Base-by-base conservation (phyloP, 2,797 vertebrate species). In the Acipenser oxyrinchus region DNA sequence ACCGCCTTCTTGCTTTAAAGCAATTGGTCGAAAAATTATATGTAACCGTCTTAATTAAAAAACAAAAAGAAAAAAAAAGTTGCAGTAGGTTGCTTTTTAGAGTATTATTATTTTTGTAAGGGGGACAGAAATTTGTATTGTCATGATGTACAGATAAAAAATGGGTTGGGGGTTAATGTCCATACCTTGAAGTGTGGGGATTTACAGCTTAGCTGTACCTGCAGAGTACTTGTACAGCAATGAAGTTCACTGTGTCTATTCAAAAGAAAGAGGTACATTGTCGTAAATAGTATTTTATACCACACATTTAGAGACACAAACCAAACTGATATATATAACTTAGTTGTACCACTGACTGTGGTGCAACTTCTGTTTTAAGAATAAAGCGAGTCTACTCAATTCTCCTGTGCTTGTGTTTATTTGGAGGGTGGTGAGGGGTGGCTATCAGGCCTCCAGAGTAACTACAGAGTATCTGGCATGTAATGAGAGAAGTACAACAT, bases 31-130 rank as follows among this genome's bases (percentile, higher is more conserved):
- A 87, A 93, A 93, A 94, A 83, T 84, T 94, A 92, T 95, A 95
- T 95, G 93, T 97, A 94, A 92, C 93, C 88, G 91, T 96, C 94
- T 95, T 96, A 95, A 95, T 93, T 91, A 94, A 91, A 92, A 79
- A 76, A 75, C 77, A 84, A 86, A 87, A 74, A 70, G 68, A 55
- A 82, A 72, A 51, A 82, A 76, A 79, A 86, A 93, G 89, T 95
- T 93, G 89, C 92, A 89, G 92, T 97, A 95, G 95, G 92, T 94
- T 92, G 93, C 93, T 96, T 97, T 37, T 95, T 97, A 97, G 95
- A 97, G 93, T 95, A 95, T 96, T 97, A 95, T 96, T 96, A 97
- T 98, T 96, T 97, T 98, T 95, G 92, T 96, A 96, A 94, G 86
- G 90, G 87, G 91, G 90, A 93, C 87, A 91, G 91, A 93, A 93